phyloP scores from a whole-genome alignment of 2,113 vertebrate species.

The Eulemur macaco region DNA sequence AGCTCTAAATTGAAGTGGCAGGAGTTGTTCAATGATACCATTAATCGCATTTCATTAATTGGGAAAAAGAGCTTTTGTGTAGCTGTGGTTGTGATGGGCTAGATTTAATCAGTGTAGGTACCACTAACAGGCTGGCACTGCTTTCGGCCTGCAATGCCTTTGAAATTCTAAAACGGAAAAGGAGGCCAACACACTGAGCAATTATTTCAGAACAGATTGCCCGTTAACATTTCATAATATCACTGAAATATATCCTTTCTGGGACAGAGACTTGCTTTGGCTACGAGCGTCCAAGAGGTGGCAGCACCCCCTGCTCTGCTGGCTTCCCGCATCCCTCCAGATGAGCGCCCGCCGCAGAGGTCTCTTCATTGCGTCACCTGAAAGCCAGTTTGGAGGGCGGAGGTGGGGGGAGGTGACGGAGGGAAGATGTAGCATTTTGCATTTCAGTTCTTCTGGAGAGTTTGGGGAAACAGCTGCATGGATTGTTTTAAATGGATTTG shows the following conservation, averaged over 20 bases:
- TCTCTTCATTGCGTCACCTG: slow-evolving; percentile 50
- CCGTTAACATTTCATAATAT: slow-evolving; percentile 49
- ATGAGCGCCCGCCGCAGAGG: not conserved
- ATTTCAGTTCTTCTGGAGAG: slow-evolving; percentile 46
- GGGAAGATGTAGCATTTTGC: slow-evolving; percentile 27
- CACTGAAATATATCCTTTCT: slow-evolving; percentile 43
- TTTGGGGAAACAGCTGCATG: slow-evolving; percentile 59
- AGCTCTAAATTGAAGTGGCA: slow-evolving; percentile 19
- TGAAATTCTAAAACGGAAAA: slow-evolving; percentile 45
- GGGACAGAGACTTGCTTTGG: slow-evolving; percentile 45
- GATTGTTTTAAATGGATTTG: slow-evolving; percentile 23
- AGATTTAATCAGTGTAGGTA: slow-evolving; percentile 34
- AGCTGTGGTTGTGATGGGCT: not conserved
- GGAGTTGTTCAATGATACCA: slow-evolving; percentile 52
- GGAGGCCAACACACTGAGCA: slow-evolving; percentile 61
- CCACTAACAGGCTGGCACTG: slow-evolving; percentile 38
- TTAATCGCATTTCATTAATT: slow-evolving; percentile 57
- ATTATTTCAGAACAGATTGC: slow-evolving; percentile 70
- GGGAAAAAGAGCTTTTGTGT: slow-evolving; percentile 40
- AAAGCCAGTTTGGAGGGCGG: slow-evolving; percentile 33
- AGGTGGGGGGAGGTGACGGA: not conserved
- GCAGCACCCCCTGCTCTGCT: slow-evolving; percentile 75
- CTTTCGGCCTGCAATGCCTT: slow-evolving; percentile 43
- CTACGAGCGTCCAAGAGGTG: slow-evolving; percentile 80
- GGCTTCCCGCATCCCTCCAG: not conserved